phyloP scores from a whole-genome alignment of 1,140 invertebrate genomes.

The Lordiphosa mommai region DNA sequence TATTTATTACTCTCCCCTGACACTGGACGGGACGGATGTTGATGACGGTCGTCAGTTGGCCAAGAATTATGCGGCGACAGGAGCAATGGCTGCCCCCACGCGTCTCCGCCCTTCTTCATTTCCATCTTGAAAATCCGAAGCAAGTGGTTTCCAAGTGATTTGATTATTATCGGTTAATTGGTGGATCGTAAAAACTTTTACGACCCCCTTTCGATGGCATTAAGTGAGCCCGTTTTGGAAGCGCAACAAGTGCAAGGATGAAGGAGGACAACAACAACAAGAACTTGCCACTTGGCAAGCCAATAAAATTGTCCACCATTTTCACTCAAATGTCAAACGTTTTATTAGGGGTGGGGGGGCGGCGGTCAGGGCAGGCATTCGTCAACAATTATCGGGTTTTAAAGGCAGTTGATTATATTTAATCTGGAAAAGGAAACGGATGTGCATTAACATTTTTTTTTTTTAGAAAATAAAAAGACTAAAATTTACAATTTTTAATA shows the following conservation, averaged over 20 bases:
- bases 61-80: constrained; percentile 42
- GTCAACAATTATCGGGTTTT: not conserved
- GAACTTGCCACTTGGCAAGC: not conserved
- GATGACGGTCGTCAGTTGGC: constrained; percentile 19
- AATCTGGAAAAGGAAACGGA: too few relatives aligned
- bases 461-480: too few relatives aligned
- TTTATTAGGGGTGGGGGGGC: not conserved
- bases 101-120: not conserved
- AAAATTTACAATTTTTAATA: too few relatives aligned
- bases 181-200: constrained; percentile 73
- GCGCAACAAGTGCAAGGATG: constrained; percentile 40
- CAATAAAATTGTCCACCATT: constrained; percentile 7
- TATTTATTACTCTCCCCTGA: constrained; percentile 57
- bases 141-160: constrained; percentile 54
- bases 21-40: constrained; percentile 9
- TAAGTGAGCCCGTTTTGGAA: constrained; percentile 31
- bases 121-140: not conserved
- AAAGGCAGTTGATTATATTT: not conserved
- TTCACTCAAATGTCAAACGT: not conserved
- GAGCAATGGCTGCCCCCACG: constrained; percentile 20
- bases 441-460: too few relatives aligned
- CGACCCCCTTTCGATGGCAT: constrained; percentile 37
- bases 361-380: not conserved
- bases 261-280: not conserved
- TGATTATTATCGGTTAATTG: constrained; percentile 79